phyloP scores from a whole-genome alignment of 2,797 vertebrate genomes.

The Kryptolebias ocellatus region DNA sequence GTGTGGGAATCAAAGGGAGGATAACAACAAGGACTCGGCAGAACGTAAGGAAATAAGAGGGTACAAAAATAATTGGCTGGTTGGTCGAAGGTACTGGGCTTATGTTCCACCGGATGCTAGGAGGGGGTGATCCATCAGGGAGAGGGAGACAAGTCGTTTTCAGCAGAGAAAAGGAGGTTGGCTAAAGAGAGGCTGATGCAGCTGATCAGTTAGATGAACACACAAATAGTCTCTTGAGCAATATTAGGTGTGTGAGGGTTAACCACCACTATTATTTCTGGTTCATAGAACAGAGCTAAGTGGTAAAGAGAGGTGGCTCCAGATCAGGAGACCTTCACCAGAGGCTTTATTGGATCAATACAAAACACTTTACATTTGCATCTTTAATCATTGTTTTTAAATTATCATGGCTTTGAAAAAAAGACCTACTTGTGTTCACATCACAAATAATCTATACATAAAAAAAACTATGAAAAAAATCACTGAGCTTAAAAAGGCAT shows the following conservation, averaged over 20 bases:
- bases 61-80: conserved; percentile 56
- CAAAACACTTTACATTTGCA: not conserved
- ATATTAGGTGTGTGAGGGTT: conserved; percentile 70
- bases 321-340: not conserved
- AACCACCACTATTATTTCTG: conserved; percentile 46
- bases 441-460: not conserved
- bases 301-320: not conserved
- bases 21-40: conserved; percentile 63
- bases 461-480: not conserved
- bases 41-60: conserved; percentile 66
- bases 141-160: conserved; percentile 63
- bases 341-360: too few relatives aligned
- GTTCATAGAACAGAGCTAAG: conserved; percentile 4
- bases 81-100: conserved; percentile 51
- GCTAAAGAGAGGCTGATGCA: conserved; percentile 41
- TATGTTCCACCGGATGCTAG: conserved; percentile 55
- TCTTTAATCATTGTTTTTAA: not conserved
- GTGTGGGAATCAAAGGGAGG: conserved; percentile 41
- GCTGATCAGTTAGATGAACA: conserved; percentile 34
- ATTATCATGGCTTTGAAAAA: not conserved
- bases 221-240: conserved; percentile 46
- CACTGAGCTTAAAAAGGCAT: not conserved
- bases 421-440: not conserved
- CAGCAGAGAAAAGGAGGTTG: conserved; percentile 63
- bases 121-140: conserved; percentile 29